Base-by-base conservation (phyloP, 1,140 invertebrate genomes). In the Drusus annulatus region DNA sequence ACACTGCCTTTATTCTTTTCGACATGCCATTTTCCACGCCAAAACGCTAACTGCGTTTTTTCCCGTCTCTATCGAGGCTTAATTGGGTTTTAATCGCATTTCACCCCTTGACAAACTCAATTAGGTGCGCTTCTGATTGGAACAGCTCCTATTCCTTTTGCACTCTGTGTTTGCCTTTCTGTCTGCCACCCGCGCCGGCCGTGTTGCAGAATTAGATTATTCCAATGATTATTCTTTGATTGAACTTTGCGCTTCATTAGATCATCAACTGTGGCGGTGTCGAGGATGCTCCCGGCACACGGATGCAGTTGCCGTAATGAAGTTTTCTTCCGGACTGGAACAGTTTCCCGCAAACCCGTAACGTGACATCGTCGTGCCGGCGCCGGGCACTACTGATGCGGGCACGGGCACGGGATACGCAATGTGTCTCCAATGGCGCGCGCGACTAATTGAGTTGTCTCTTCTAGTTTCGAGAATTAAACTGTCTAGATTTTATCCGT, bases 1-100 rank as follows among this genome's bases (percentile, higher is more conserved):
- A 50, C 23, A 62, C 31, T 73, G 21, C 69, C 69, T 75, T 36
- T 45, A 74, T 79, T 79, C 69, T 52, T 79, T 79, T 51, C 78
- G 69, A 60, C 77, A 25, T 58, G 28, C 52, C 52, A 71, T 79
- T 79, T 79, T 74, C 56, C 78, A 25, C 78, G 54, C 71, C 78
- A 25, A 50, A 56, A 51, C 45, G 60, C 78, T 63, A 79, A 75
- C 36, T 62, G 28, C 45, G 62, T 78, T 79, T 83, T 80, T 75
- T 80, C 54, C 78, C 65, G 19, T 16, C 36, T 75, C 45, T 60
- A 54, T 75, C 31, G 75, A 25, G 21, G 51, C 69, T 52, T 76
- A 83, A 83, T 83, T 83, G 79, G 79, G 79, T 83, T 83, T 83
- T 83, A 83, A 83, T 83, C 82, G 82, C 54, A 71, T 83, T 83